Evolutionary conservation across 2,113 vertebrate genomes (phyloP).

Genomic region (Lepidothrix coronata): DNA sequence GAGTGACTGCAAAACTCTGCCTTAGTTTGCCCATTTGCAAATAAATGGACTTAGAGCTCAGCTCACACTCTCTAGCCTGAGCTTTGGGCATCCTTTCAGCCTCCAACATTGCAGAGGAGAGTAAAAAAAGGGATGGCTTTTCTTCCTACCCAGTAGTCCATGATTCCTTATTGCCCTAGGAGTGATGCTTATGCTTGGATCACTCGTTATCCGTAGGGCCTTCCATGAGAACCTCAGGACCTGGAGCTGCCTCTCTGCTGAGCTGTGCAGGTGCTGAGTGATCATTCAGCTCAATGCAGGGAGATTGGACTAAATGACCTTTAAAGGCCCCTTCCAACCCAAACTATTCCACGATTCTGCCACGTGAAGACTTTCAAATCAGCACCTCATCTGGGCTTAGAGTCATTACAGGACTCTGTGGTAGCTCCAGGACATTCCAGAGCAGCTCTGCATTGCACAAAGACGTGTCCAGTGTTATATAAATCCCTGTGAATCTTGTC

Average conservation of each 20-base stretch:
- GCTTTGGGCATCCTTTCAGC: neutral
- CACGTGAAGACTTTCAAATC: neutral
- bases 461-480: rapidly evolving
- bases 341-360: neutral
- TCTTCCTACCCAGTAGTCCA: neutral
- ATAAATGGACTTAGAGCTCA: neutral
- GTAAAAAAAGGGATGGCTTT: neutral
- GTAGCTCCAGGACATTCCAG: neutral
- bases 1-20: neutral
- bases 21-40: neutral
- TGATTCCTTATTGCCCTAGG: neutral
- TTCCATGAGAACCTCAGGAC: neutral
- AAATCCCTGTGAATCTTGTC: neutral
- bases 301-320: neutral
- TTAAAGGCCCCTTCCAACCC: neutral
- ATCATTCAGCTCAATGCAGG: neutral
- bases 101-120: neutral
- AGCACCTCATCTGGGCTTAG: neutral
- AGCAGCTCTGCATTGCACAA: neutral
- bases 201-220: neutral
- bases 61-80: neutral
- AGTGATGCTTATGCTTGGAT: neutral
- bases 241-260: neutral
- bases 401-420: neutral
- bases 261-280: neutral